Percentiles rank a stretch among this genome's conserved stretches.
These are phyloP conservation scores for Caenorhabditis panamensis DNA, from an alignment of 2,888 invertebrate genomes.

Conservation along the genomic window DNA sequence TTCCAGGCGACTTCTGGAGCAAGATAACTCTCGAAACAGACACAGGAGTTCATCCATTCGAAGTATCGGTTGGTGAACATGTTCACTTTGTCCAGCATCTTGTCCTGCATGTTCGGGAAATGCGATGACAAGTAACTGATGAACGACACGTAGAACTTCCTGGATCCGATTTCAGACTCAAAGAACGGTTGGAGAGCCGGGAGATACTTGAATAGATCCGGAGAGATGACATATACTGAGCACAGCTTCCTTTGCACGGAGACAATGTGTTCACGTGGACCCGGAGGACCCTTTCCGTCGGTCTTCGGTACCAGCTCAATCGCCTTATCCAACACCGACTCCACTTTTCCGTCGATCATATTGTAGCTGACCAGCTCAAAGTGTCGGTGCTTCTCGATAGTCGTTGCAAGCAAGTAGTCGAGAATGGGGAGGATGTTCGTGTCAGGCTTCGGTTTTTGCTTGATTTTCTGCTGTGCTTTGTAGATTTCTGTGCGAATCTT, in stretches of 20 bases:
- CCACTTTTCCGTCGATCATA: neutral
- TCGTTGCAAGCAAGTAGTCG: slow-evolving; percentile 18
- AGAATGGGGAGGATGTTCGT: neutral
- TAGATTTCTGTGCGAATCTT: slow-evolving; percentile 25
- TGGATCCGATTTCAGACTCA: neutral
- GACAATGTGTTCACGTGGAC: slow-evolving; percentile 5
- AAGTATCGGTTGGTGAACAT: slow-evolving; percentile 26
- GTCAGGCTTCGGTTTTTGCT: neutral
- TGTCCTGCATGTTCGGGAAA: slow-evolving; percentile 32
- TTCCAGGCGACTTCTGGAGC: slow-evolving; percentile 10
- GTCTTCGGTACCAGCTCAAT: slow-evolving; percentile 18
- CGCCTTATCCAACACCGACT: neutral
- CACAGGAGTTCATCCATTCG: slow-evolving; percentile 4
- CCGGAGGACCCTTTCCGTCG: neutral
- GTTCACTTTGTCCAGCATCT: slow-evolving; percentile 30
- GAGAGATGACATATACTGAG: slow-evolving; percentile 14
- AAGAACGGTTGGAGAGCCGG: slow-evolving; percentile 25
- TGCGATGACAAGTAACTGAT: neutral
- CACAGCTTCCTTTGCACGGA: neutral
- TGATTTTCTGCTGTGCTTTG: neutral
- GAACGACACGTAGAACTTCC: slow-evolving; percentile 4
- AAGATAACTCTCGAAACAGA: neutral
- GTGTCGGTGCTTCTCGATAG: slow-evolving; percentile 2
- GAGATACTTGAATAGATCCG: slow-evolving; percentile 3
- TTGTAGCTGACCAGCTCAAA: slow-evolving; percentile 17